Conservation (phyloP, 2,797 vertebrate species). For the Brachyrhaphis roseni region DNA sequence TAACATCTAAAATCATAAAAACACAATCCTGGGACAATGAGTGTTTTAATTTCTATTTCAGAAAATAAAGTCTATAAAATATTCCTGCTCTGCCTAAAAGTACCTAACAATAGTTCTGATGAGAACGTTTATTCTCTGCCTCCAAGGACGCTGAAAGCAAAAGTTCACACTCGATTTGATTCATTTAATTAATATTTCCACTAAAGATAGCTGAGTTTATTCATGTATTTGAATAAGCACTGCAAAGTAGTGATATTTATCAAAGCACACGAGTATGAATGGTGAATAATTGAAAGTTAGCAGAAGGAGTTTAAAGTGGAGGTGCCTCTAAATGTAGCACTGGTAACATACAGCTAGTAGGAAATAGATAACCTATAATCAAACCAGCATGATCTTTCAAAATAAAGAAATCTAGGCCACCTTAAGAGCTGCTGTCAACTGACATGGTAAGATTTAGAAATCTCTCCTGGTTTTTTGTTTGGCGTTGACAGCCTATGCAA, state of each 20-base stretch:
- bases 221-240: neutral
- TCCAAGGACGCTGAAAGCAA: neutral
- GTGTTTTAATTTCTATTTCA: neutral
- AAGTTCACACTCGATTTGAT: neutral
- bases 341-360: neutral
- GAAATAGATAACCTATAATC: neutral
- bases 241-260: neutral
- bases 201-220: neutral
- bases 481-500: neutral
- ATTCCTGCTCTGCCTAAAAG: neutral
- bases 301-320: neutral
- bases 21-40: neutral
- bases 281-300: neutral
- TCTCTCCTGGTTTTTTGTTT: neutral
- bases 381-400: neutral
- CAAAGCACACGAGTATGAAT: neutral
- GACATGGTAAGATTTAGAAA: neutral
- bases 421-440: neutral
- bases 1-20: neutral
- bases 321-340: neutral
- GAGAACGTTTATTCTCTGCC: neutral
- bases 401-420: neutral
- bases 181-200: slow-evolving; percentile 1
- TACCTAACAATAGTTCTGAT: neutral
- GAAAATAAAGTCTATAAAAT: neutral